Evolutionary conservation across 2,888 invertebrate genomes (phyloP), one percentile per base, ranked within the genome.

Genomic region (Cryptus armator): DNA sequence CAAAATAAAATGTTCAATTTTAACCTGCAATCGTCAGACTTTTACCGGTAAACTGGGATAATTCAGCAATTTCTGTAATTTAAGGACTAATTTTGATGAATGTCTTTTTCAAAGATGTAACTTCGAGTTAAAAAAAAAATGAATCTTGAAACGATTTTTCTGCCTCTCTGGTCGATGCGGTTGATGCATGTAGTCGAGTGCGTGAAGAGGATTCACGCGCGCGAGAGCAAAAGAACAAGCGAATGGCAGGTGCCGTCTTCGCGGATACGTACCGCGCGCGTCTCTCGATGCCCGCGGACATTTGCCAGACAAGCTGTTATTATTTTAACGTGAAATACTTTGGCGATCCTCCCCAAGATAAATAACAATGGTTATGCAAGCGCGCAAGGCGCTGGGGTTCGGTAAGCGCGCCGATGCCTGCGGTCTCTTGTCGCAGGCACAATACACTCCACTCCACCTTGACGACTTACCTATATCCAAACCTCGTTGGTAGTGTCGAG

Each of bases 311-410:
- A 80, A 76, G 81, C 88, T 88, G 90, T 91, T 91, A 91, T 92
- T 92, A 92, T 91, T 91, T 90, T 90, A 91, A 91, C 90, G 87
- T 87, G 88, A 84, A 88, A 90, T 85, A 80, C 83, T 71, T 77
- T 89, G 89, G 87, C 90, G 88, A 90, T 90, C 86, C 84, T 88
- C 88, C 81, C 88, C 89, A 89, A 91, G 91, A 90, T 89, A 91
- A 91, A 92, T 91, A 91, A 91, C 90, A 91, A 91, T 91, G 89
- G 88, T 91, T 90, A 90, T 88, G 89, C 87, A 91, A 89, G 78
- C 43, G 48, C 56, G 71, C 51, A 29, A 76, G 32, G 74, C 59
- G 46, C 64, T 44, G 68, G 12, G 51, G 19, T 71, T 86, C 70
- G 67, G 56, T 78, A 79, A 66, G 84, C 82, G 81, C 81, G 78